Evolutionary conservation across 2,113 vertebrate genomes (phyloP), one percentile per base, ranked within the genome.

Genomic region (Solea solea): DNA sequence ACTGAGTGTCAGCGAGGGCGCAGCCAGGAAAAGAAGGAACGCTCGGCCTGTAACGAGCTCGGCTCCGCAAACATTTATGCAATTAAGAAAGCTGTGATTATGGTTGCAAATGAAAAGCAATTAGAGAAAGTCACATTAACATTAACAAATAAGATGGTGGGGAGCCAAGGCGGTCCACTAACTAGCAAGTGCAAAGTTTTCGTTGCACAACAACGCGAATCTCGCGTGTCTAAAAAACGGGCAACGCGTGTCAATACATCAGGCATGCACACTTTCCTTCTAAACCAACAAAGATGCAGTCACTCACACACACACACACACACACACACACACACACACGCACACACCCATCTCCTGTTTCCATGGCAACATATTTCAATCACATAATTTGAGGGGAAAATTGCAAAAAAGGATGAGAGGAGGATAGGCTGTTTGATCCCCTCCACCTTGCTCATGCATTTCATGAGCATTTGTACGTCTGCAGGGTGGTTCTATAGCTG

Each of bases 71-170:
- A 92, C 84, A 90, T 89, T 89, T 86, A 88, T 85, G 86, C 86
- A 88, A 90, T 90, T 92, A 90, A 88, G 84, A 87, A 88, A 85
- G 81, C 87, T 84, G 84, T 87, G 89, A 91, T 91, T 90, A 91
- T 87, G 83, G 72, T 76, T 78, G 76, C 74, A 84, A 87, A 90
- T 90, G 79, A 90, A 90, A 90, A 88, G 84, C 86, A 89, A 90
- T 91, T 90, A 88, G 83, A 83, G 86, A 88, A 86, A 88, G 80
- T 80, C 86, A 82, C 78, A 86, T 87, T 89, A 90, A 82, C 78
- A 86, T 87, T 89, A 90, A 84, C 78, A 79, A 86, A 86, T 86
- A 76, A 78, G 80, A 87, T 77, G 80, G 81, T 81, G 72, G 65
- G 54, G 51, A 76, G 74, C 70, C 83, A 65, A 69, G 65, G 65